Base-by-base conservation (phyloP, 2,797 vertebrate genomes). In the Microchirus variegatus region DNA sequence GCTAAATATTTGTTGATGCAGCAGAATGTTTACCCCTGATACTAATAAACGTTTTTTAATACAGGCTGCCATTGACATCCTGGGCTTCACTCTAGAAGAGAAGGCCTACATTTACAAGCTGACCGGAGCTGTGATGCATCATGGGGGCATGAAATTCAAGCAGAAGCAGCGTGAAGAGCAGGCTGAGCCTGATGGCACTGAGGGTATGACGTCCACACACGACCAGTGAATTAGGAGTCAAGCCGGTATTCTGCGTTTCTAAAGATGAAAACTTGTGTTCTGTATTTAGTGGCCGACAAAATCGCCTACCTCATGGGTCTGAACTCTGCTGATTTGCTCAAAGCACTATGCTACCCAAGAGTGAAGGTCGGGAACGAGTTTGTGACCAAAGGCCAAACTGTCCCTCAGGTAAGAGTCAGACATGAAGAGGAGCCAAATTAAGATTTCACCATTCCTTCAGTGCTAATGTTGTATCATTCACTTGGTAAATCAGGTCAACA, bases 141-240 rank as follows among this genome's bases (percentile, higher is more conserved):
- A 94, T 0, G 95, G 95, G 1, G 95, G 93, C 81, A 87, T 96
- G 92, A 96, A 95, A 76, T 96, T 96, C 63, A 96, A 96, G 85
- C 95, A 95, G 78, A 96, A 96, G 54, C 94, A 93, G 56, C 90
- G 94, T 10, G 95, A 96, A 64, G 95, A 96, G 64, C 95, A 95
- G 79, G 94, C 94, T 2, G 94, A 96, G 82, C 95, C 95, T 0
- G 95, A 96, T 0, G 95, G 95, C 90, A 95, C 85, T 2, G 95
- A 96, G 93, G 95, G 95, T 95, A 93, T 51, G 17, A 36, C 22
- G 22, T 22, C 22, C 22, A 37, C 37, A 44, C 11, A 43, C 13
- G 13, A 35, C 14, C 15, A 44, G 4, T 38, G 19, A 37, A 63
- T 67, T 10, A 16, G 3, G 35, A 19, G 46, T 44, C 17, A 57